phyloP scores from a whole-genome alignment of 2,113 vertebrate genomes.

The Nematolebias whitei region DNA sequence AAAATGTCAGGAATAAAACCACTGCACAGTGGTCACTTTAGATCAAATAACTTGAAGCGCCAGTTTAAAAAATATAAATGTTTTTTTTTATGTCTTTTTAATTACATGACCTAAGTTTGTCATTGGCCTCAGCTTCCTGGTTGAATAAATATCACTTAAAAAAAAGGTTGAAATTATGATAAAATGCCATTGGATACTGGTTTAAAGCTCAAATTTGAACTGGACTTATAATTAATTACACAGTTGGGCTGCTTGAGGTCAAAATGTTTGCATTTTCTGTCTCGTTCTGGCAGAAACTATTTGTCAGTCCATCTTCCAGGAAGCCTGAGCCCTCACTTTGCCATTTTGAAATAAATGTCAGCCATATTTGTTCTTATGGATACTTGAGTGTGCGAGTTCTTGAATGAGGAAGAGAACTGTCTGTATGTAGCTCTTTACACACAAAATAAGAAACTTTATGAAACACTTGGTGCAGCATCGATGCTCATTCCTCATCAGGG shows the following conservation, averaged over 20 bases:
- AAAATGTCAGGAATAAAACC: constrained; percentile 68
- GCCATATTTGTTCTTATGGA: constrained; percentile 72
- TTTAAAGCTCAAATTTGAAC: background rate
- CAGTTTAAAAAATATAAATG: constrained; percentile 11
- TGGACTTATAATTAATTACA: background rate
- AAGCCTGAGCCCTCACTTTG: constrained; percentile 54
- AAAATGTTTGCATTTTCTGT: background rate
- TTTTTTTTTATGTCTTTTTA: constrained; percentile 41
- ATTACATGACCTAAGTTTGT: constrained; percentile 50
- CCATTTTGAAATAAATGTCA: constrained; percentile 72
- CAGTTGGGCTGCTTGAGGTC: background rate
- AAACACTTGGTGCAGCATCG: constrained; percentile 31
- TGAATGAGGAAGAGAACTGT: constrained; percentile 41
- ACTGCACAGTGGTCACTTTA: constrained; percentile 68
- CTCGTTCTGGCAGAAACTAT: background rate
- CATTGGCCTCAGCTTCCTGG: constrained; percentile 58
- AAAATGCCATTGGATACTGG: background rate
- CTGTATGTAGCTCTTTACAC: constrained; percentile 74
- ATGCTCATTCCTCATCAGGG: constrained; percentile 31
- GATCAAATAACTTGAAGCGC: constrained; percentile 36
- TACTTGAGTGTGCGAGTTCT: constrained; percentile 46
- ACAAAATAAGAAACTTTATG: constrained; percentile 42
- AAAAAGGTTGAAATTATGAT: constrained; percentile 9
- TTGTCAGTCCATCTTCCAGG: constrained; percentile 32
- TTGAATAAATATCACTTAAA: constrained; percentile 35